Evolutionary conservation across 1,140 invertebrate species (phyloP), one percentile per base, ranked within the genome.

Genomic region (Conus ventricosus): DNA sequence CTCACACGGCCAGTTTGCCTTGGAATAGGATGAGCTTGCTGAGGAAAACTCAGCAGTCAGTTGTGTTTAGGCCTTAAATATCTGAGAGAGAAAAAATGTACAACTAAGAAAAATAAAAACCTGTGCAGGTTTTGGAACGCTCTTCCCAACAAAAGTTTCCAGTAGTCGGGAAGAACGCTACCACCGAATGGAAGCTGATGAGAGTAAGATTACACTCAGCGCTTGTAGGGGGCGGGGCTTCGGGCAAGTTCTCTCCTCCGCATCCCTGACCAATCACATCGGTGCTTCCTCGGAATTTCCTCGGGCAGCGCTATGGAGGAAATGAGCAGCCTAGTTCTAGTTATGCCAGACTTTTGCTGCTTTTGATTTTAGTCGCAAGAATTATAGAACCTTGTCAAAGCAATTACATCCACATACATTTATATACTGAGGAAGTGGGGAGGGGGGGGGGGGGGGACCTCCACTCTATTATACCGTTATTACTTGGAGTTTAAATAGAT

Each of bases 141-240:
- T 75, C 75, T 54, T 55, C 84, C 85, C 67, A 78, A 75, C 67
- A 6, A 87, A 87, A n/a, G 17, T 76, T 85, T 87, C 85, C 27
- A 87, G 75, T 27, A 75, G 71, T 87, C 54, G 85, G 85, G 85
- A 87, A 87, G 85, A 87, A 55, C 53, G 85, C 84, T 85, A 57
- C 71, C 85, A 78, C 39, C 80, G 63, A 85, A 39, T 76, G 85
- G 71, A 23, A 78, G 85, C 85, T 8, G 67, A 87, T 15, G 85
- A 17, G 85, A 87, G 85, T 78, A 87, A n/a, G 85, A 57, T 87
- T 87, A 87, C 85, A 87, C 11, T 0, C 5, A 23, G 54, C 20
- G 23, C 55, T 53, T 53, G 15, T 23, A 87, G 75, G 67, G 71
- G 85, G 85, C 85, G 85, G 85, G 71, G 85, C 85, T 55, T 86